These are phyloP conservation scores for Pachyramphus minor DNA, from an alignment of 2,113 vertebrate genomes.

Conservation along the genomic window DNA sequence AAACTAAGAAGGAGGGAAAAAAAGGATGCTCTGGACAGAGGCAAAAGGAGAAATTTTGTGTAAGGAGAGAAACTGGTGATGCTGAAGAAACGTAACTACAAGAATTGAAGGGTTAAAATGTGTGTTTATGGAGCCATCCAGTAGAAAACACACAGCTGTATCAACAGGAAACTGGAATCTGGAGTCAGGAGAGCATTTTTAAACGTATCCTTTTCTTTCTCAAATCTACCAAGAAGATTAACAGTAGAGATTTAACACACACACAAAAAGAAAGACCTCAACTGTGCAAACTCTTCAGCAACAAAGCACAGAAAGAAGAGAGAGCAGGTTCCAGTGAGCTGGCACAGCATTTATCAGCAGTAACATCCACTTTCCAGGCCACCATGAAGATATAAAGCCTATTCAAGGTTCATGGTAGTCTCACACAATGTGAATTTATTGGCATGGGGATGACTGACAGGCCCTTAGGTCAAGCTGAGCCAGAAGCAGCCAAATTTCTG, in stretches of 20 bases:
- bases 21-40: neutral
- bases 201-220: conserved; percentile 1
- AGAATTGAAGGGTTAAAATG: neutral
- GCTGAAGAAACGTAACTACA: neutral
- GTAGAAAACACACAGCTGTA: conserved; percentile 40
- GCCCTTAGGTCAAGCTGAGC: neutral
- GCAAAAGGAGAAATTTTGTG: neutral
- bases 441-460: neutral
- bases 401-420: neutral
- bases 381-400: neutral
- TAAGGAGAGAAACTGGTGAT: neutral
- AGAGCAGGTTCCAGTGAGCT: neutral
- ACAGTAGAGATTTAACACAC: neutral
- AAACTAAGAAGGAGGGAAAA: neutral
- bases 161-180: conserved; percentile 29
- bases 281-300: neutral
- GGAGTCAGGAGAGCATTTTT: conserved; percentile 12
- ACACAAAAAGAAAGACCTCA: neutral
- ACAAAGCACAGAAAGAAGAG: neutral
- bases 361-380: neutral
- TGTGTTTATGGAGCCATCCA: neutral
- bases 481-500: neutral
- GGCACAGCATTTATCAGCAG: neutral
- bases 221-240: neutral
- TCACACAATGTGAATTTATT: neutral